Evolutionary conservation across 2,113 vertebrate species (phyloP).

Genomic region (Zosterops borbonicus): DNA sequence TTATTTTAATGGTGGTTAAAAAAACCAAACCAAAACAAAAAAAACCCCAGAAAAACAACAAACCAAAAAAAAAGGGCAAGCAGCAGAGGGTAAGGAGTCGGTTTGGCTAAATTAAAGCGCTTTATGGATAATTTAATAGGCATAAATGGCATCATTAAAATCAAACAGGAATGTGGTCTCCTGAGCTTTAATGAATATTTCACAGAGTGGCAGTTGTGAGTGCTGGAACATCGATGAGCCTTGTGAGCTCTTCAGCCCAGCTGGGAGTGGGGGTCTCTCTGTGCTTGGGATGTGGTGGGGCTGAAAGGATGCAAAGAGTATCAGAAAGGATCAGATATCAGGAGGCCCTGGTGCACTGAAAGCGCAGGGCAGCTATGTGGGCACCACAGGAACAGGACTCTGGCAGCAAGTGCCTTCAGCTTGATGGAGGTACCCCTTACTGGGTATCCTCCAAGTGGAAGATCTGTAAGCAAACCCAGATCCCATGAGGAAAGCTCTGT

Average conservation of each 20-base stretch:
- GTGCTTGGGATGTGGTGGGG: background rate
- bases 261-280: background rate
- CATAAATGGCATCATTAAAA: background rate
- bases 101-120: background rate
- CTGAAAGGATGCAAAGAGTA: background rate
- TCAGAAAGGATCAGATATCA: background rate
- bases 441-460: background rate
- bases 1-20: background rate
- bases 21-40: no score
- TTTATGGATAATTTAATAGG: background rate
- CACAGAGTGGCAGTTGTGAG: background rate
- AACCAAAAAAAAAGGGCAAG: no score
- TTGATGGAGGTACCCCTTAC: background rate
- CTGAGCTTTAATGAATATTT: background rate
- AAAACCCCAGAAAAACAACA: background rate
- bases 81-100: background rate
- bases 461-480: fast-evolving
- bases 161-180: background rate
- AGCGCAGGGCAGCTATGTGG: background rate
- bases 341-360: background rate
- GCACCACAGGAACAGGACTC: background rate
- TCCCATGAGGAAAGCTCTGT: fast-evolving
- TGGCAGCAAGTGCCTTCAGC: background rate
- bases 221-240: background rate
- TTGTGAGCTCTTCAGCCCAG: fast-evolving